phyloP scores from a whole-genome alignment of 2,113 vertebrate genomes.

The Talpa occidentalis region DNA sequence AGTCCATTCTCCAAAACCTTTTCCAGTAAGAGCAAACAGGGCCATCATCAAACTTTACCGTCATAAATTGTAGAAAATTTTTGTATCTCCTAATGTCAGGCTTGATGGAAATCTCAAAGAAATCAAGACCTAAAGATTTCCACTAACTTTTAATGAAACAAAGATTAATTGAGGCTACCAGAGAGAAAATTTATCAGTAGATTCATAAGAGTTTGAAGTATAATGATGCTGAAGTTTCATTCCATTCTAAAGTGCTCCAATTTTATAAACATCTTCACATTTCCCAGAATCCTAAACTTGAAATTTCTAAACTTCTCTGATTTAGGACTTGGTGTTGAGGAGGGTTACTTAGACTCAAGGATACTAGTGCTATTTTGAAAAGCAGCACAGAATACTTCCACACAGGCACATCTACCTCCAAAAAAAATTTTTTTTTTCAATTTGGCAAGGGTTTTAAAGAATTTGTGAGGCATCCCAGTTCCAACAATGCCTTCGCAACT shows the following conservation, averaged over 20 bases:
- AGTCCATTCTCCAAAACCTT: not conserved
- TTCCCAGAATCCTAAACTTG: not conserved
- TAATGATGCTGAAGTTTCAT: not conserved
- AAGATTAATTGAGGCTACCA: not conserved
- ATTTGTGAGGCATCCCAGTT: not conserved
- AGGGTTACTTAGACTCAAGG: not conserved
- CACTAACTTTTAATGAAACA: not conserved
- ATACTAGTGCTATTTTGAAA: slow-evolving; percentile 21
- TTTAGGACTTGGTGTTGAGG: not conserved
- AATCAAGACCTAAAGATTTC: not conserved
- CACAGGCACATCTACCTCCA: not conserved
- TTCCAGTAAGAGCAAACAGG: not conserved
- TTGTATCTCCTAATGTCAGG: not conserved
- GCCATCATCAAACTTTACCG: not conserved
- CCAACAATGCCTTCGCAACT: not conserved
- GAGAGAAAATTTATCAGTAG: slow-evolving; percentile 11
- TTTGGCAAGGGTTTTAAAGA: not conserved
- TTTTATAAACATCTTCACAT: slow-evolving; percentile 3
- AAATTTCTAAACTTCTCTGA: not conserved
- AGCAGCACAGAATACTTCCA: not conserved
- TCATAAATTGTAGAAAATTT: not conserved
- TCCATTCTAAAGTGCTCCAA: not conserved
- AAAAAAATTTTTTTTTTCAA: not conserved
- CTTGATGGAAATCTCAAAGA: slow-evolving; percentile 8
- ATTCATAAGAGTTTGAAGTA: not conserved